Evolutionary conservation across 2,888 invertebrate species (phyloP).

Genomic region (Zhuqinia jingwanae): DNA sequence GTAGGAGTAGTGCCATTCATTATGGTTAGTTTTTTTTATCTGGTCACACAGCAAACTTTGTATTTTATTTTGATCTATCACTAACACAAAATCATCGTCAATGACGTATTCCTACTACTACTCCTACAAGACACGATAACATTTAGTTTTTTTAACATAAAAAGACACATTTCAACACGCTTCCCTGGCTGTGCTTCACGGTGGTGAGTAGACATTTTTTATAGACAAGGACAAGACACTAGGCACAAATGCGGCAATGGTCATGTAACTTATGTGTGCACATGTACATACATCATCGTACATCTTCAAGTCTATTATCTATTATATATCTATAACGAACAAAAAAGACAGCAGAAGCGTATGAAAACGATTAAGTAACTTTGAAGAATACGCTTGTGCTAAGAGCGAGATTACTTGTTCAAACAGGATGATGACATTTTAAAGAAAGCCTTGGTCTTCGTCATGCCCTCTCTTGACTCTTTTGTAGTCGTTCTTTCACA

Average conservation of each 20-base stretch:
- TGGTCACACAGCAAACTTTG: not conserved
- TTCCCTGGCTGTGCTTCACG: not conserved
- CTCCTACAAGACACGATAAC: constrained; percentile 22
- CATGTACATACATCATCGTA: too few relatives aligned
- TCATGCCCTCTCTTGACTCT: not conserved
- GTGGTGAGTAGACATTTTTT: not conserved
- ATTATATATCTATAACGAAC: too few relatives aligned
- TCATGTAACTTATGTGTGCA: too few relatives aligned
- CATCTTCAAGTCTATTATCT: too few relatives aligned
- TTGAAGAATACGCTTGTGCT: too few relatives aligned
- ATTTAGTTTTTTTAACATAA: not conserved
- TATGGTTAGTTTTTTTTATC: not conserved
- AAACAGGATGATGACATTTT: constrained; percentile 22
- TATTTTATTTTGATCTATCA: constrained; percentile 5
- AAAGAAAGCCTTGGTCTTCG: not conserved
- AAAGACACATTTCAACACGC: constrained; percentile 2
- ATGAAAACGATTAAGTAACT: too few relatives aligned
- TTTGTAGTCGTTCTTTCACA: not conserved
- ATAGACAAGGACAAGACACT: not conserved
- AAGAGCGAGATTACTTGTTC: not conserved
- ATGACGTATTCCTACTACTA: not conserved
- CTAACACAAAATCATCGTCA: not conserved
- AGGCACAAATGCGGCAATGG: too few relatives aligned
- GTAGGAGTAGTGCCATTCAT: too few relatives aligned
- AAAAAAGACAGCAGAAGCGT: too few relatives aligned